Conservation (phyloP, 2,888 invertebrate genomes). For the Thera britannica region DNA sequence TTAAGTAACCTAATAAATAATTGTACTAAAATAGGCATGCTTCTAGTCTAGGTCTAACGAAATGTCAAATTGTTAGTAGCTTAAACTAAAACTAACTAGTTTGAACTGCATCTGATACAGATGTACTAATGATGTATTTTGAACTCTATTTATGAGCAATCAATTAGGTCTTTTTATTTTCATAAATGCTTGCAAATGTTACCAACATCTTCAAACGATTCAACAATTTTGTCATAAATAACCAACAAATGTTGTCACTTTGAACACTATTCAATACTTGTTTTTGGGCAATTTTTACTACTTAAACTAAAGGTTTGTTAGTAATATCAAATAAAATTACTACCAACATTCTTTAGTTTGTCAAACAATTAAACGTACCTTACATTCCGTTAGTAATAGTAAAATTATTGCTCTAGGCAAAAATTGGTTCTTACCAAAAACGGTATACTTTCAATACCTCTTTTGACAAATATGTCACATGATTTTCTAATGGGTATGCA, state of each 20-base stretch:
- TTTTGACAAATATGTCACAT: slow-evolving; percentile 25
- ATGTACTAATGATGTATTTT: slow-evolving; percentile 67
- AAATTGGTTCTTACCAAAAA: slow-evolving; percentile 34
- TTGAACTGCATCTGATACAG: slow-evolving; percentile 84
- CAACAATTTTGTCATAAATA: slow-evolving; percentile 22
- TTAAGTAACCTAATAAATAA: slow-evolving; percentile 73
- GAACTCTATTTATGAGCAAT: slow-evolving; percentile 75
- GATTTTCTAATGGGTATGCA: slow-evolving; percentile 34
- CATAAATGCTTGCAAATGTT: slow-evolving; percentile 28
- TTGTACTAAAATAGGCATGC: slow-evolving; percentile 84
- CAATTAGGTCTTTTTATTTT: slow-evolving; percentile 34
- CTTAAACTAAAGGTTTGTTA: slow-evolving; percentile 49
- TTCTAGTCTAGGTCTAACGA: slow-evolving; percentile 69
- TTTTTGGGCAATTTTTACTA: slow-evolving; percentile 34
- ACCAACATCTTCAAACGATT: neutral
- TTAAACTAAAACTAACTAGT: slow-evolving; percentile 69
- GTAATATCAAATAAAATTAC: slow-evolving; percentile 50
- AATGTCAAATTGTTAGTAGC: slow-evolving; percentile 74
- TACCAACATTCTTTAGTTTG: slow-evolving; percentile 39
- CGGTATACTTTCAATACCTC: neutral
- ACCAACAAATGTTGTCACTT: slow-evolving; percentile 21
- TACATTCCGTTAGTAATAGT: slow-evolving; percentile 55
- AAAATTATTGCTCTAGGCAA: slow-evolving; percentile 61
- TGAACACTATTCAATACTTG: slow-evolving; percentile 17
- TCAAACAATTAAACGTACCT: slow-evolving; percentile 43